A percentile compares a stretch with the other conserved stretches of the same genome.
phyloP scores from a whole-genome alignment of 2,797 vertebrate species.

The Pitangus sulphuratus region DNA sequence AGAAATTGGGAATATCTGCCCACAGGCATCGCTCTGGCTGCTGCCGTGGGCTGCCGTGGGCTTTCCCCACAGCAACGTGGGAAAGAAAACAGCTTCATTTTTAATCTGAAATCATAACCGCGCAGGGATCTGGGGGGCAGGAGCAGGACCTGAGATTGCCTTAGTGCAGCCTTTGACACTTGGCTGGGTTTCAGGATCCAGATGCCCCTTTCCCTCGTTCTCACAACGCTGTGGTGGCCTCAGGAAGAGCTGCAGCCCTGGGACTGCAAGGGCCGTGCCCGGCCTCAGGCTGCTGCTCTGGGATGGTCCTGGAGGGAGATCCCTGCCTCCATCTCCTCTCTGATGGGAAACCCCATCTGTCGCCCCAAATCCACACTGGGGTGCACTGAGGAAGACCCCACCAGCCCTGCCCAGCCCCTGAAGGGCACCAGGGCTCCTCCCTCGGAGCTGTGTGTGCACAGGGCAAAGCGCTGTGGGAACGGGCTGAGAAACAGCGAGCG shows the following conservation, averaged over 20 bases:
- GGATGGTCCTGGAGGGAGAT: not conserved
- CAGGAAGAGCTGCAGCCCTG: not conserved
- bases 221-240: accelerated
- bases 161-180: not conserved
- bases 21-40: not conserved
- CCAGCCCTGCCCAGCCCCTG: not conserved
- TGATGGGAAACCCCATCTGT: accelerated
- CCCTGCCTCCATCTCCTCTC: not conserved
- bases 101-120: not conserved
- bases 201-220: conserved; percentile 33
- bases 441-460: accelerated
- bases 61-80: not conserved
- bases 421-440: not conserved
- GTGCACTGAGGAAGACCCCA: not conserved
- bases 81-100: not conserved
- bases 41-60: accelerated
- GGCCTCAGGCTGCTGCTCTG: accelerated
- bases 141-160: not conserved
- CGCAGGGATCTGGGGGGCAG: not conserved
- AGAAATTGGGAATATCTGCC: not conserved
- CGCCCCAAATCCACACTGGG: not conserved
- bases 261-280: accelerated
- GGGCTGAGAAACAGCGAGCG: not conserved
- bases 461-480: not conserved
- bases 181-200: conserved; percentile 15